These are phyloP conservation scores for Apis cerana DNA, from an alignment of 1,140 invertebrate species.

Conservation along the genomic window DNA sequence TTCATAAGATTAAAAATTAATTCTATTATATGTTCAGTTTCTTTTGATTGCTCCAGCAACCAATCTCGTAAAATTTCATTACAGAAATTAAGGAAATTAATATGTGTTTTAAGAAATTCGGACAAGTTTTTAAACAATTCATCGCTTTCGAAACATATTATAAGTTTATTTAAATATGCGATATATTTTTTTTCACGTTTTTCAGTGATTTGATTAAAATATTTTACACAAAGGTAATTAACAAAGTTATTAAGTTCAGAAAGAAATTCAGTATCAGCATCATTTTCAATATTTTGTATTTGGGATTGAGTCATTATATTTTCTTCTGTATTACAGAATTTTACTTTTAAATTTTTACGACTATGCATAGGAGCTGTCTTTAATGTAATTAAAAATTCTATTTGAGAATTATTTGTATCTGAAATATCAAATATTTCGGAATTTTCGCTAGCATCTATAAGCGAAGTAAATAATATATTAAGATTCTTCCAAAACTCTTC, in stretches of 20 bases:
- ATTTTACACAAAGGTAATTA: slow-evolving; percentile 79
- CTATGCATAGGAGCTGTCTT: slow-evolving; percentile 55
- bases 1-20: slow-evolving; percentile 83
- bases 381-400: slow-evolving; percentile 76
- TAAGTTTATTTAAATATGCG: slow-evolving; percentile 75
- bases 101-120: slow-evolving; percentile 65
- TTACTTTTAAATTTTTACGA: slow-evolving; percentile 73
- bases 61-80: slow-evolving; percentile 79
- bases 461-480: slow-evolving; percentile 74
- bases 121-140: slow-evolving; percentile 76
- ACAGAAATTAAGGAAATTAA: slow-evolving; percentile 79
- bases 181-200: slow-evolving; percentile 73
- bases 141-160: slow-evolving; percentile 77
- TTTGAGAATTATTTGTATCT: slow-evolving; percentile 46
- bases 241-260: slow-evolving; percentile 80
- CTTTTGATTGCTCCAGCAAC: slow-evolving; percentile 76
- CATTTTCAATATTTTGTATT: slow-evolving; percentile 23
- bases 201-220: slow-evolving; percentile 78
- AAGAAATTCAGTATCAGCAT: slow-evolving; percentile 63
- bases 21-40: slow-evolving; percentile 80
- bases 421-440: neutral
- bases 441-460: slow-evolving; percentile 55
- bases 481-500: slow-evolving; percentile 82
- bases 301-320: slow-evolving; percentile 6
- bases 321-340: slow-evolving; percentile 68